Percentiles rank a stretch among this genome's conserved stretches.
These are phyloP conservation scores for Lordiphosa clarofinis DNA, from an alignment of 1,140 invertebrate species.

Conservation along the genomic window DNA sequence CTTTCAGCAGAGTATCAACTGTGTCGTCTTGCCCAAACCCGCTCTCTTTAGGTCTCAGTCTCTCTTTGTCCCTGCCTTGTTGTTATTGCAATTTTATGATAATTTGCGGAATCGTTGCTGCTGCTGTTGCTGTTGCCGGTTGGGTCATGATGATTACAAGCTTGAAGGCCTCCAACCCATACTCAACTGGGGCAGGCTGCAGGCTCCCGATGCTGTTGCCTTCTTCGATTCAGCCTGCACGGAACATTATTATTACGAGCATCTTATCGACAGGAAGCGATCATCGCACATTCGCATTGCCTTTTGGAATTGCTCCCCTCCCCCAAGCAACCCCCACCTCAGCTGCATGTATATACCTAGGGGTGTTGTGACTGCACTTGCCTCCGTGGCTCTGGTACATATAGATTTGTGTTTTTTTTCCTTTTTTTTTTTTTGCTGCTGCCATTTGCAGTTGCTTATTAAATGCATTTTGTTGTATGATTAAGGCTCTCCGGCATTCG, in stretches of 20 bases:
- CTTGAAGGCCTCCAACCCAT: slow-evolving; percentile 21
- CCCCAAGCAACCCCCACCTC: slow-evolving; percentile 3
- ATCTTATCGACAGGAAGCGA: slow-evolving; percentile 76
- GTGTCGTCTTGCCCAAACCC: neutral
- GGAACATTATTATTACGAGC: slow-evolving; percentile 65
- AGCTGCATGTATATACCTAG: slow-evolving; percentile 11
- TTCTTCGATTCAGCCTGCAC: slow-evolving; percentile 6
- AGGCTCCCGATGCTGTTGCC: slow-evolving; percentile 1
- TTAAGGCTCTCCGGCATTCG: slow-evolving; percentile 65
- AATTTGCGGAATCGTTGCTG: slow-evolving; percentile 61
- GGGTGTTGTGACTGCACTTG: slow-evolving; percentile 40
- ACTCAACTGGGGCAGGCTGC: slow-evolving; percentile 12
- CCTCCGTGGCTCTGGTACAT: slow-evolving; percentile 10
- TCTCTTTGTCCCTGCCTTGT: slow-evolving; percentile 19
- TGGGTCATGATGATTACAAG: slow-evolving; percentile 56
- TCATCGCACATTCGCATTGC: slow-evolving; percentile 71
- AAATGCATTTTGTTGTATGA: slow-evolving; percentile 71
- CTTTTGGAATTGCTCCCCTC: slow-evolving; percentile 17
- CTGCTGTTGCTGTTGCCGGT: slow-evolving; percentile 18
- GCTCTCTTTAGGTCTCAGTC: slow-evolving; percentile 1
- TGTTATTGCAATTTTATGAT: slow-evolving; percentile 69
- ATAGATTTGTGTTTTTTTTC: slow-evolving; percentile 1
- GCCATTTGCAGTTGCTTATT: slow-evolving; percentile 73
- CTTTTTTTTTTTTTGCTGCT: slow-evolving; percentile 23
- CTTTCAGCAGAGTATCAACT: neutral